Conservation (phyloP, 2,113 vertebrate genomes). For the Elephantulus edwardii region DNA sequence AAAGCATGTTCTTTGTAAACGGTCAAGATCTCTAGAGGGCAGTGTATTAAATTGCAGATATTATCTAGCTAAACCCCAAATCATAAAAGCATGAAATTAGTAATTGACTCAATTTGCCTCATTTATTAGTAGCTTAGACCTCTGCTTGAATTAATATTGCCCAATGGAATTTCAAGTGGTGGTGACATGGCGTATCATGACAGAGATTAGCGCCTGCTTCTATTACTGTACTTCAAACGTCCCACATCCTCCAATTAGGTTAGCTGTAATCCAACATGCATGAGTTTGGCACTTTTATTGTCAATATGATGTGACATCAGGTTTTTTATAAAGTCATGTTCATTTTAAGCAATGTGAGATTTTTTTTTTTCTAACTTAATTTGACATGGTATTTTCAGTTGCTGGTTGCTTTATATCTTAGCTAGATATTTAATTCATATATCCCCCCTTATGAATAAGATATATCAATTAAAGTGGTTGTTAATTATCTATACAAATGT, state of each 20-base stretch:
- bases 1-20: constrained; percentile 82
- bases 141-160: constrained; percentile 89
- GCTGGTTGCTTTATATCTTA: constrained; percentile 50
- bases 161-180: constrained; percentile 90
- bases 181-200: constrained; percentile 81
- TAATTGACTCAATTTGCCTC: constrained; percentile 95
- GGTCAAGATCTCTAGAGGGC: constrained; percentile 82
- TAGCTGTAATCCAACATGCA: constrained; percentile 82
- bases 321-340: constrained; percentile 45
- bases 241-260: constrained; percentile 77
- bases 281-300: constrained; percentile 76
- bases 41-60: constrained; percentile 82
- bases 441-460: constrained; percentile 36
- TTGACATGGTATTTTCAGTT: constrained; percentile 29
- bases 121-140: constrained; percentile 93
- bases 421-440: not conserved
- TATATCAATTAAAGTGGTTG: constrained; percentile 45
- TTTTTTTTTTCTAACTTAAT: constrained; percentile 67
- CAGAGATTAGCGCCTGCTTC: constrained; percentile 82
- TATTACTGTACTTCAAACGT: constrained; percentile 72
- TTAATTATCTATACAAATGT: constrained; percentile 22
- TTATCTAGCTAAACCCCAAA: constrained; percentile 84
- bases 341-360: constrained; percentile 69
- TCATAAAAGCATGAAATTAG: constrained; percentile 88
- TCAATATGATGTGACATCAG: constrained; percentile 77